These are phyloP conservation scores for Mionectes macconnelli DNA, from an alignment of 2,113 vertebrate genomes.

Conservation along the genomic window DNA sequence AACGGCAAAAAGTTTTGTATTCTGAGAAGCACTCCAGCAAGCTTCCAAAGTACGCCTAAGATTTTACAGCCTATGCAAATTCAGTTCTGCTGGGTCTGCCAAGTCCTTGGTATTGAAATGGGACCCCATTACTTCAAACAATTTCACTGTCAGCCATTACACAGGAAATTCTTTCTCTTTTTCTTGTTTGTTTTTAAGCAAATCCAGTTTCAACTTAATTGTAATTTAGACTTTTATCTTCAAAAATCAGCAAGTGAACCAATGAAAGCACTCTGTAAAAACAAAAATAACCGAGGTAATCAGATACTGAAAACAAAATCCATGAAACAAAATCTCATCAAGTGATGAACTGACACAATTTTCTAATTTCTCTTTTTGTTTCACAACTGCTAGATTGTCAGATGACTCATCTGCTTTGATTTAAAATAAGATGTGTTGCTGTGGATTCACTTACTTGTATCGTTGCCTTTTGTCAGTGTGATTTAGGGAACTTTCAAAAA, in stretches of 20 bases:
- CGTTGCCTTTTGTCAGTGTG: not conserved
- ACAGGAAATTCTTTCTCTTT: conserved; percentile 34
- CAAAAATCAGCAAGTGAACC: not conserved
- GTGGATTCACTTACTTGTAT: not conserved
- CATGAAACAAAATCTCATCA: conserved; percentile 30
- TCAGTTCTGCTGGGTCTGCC: not conserved
- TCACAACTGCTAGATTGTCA: not conserved
- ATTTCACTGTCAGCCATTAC: conserved; percentile 23
- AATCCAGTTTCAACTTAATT: conserved; percentile 34
- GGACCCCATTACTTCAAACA: conserved; percentile 33
- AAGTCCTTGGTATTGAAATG: conserved; percentile 32
- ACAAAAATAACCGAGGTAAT: conserved; percentile 35
- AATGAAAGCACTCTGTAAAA: conserved; percentile 23
- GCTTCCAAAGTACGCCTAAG: not conserved
- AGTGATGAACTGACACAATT: not conserved
- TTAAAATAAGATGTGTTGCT: not conserved
- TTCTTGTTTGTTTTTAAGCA: conserved; percentile 37
- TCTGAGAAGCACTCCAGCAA: not conserved
- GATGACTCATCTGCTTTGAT: conserved; percentile 33
- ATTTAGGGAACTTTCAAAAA: conserved; percentile 4
- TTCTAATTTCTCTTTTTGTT: conserved; percentile 41
- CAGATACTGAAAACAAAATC: conserved; percentile 12
- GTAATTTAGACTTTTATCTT: conserved; percentile 24
- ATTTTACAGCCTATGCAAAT: conserved; percentile 54
- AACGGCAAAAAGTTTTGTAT: conserved; percentile 24